Evolutionary conservation across 2,797 vertebrate species (phyloP).

Genomic region (Phrynocephalus forsythii): DNA sequence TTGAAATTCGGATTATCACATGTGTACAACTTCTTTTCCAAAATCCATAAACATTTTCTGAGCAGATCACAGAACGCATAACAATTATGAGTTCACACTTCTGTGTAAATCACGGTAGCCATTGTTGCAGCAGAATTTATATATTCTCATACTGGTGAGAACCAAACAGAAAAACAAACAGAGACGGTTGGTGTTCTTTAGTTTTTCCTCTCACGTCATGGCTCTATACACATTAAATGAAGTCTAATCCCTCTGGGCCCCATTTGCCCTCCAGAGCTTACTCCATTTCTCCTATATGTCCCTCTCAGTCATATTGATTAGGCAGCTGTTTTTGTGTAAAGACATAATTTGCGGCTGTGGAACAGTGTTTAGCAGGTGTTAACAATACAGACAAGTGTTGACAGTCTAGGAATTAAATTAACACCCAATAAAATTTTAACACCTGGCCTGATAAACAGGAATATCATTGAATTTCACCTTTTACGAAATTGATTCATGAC

Average conservation of each 20-base stretch:
- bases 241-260: slow-evolving; percentile 52
- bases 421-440: slow-evolving; percentile 71
- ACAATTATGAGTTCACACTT: background rate
- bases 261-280: slow-evolving; percentile 60
- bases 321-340: slow-evolving; percentile 68
- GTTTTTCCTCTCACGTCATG: slow-evolving; percentile 34
- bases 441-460: slow-evolving; percentile 61
- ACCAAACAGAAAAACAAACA: background rate
- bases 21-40: background rate
- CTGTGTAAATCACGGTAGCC: background rate
- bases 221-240: slow-evolving; percentile 52
- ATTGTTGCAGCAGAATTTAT: background rate
- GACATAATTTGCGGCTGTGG: slow-evolving; percentile 64
- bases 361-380: slow-evolving; percentile 70
- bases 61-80: background rate
- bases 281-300: slow-evolving; percentile 60
- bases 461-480: slow-evolving; percentile 70
- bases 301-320: slow-evolving; percentile 74
- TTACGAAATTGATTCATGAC: slow-evolving; percentile 60
- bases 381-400: slow-evolving; percentile 63
- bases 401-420: slow-evolving; percentile 72
- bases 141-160: background rate
- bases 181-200: background rate
- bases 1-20: background rate
- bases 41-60: background rate